Percentiles rank a stretch among this genome's conserved stretches.
Evolutionary conservation across 2,888 invertebrate species (phyloP).

Genomic region (Diarsia mendica): DNA sequence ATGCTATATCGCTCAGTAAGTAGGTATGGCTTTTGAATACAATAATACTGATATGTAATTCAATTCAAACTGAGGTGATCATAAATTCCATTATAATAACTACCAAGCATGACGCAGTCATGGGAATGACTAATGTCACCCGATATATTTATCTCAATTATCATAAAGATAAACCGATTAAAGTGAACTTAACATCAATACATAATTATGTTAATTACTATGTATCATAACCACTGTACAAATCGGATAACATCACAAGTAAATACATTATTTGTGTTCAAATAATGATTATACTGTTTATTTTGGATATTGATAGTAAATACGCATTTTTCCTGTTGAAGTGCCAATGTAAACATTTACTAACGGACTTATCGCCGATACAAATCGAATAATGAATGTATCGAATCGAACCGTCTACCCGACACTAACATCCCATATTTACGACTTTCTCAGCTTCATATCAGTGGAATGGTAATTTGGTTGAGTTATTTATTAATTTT

Average conservation of each 20-base stretch:
- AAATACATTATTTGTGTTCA: conserved; percentile 7
- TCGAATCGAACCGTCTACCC: conserved; percentile 31
- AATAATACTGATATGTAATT: conserved; percentile 30
- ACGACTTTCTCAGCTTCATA: conserved; percentile 59
- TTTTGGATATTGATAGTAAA: conserved; percentile 14
- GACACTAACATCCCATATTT: conserved; percentile 56
- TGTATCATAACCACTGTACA: conserved; percentile 12
- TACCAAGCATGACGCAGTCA: conserved; percentile 41
- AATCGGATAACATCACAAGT: conserved; percentile 27
- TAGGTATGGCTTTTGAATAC: conserved; percentile 9
- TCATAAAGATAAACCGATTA: conserved; percentile 48
- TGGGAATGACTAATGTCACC: conserved; percentile 47
- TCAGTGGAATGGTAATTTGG: conserved; percentile 63
- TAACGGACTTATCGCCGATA: conserved; percentile 26
- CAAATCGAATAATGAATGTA: conserved; percentile 22
- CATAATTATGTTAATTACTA: conserved; percentile 12
- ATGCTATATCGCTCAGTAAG: background rate
- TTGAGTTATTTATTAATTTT: conserved; percentile 73
- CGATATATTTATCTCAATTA: conserved; percentile 45
- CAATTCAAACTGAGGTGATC: conserved; percentile 43
- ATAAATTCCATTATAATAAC: conserved; percentile 42
- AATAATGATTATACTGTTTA: conserved; percentile 30
- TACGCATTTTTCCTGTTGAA: conserved; percentile 37
- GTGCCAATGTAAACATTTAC: conserved; percentile 31
- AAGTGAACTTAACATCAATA: conserved; percentile 30